phyloP scores from a whole-genome alignment of 1,140 invertebrate species.

The Pogonognathellus flavescens region DNA sequence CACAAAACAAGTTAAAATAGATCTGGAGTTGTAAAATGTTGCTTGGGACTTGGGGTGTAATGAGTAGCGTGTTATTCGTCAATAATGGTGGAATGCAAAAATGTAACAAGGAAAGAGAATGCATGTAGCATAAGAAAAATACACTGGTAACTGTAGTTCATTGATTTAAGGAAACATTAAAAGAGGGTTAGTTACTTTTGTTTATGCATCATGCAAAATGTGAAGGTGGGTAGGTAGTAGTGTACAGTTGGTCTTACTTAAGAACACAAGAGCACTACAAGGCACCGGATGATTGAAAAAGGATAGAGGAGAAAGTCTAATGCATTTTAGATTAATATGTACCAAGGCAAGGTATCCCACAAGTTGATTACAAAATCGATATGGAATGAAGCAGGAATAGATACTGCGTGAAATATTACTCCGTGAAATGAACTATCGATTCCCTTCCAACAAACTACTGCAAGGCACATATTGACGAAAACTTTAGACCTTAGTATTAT shows the following conservation, averaged over 20 bases:
- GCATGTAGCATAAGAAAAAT: no score
- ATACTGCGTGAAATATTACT: constrained; percentile 59
- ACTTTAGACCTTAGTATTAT: constrained; percentile 19
- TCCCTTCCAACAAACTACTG: constrained; percentile 23
- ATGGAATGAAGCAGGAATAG: constrained; percentile 56
- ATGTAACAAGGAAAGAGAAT: no score
- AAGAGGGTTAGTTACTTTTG: no score
- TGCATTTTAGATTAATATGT: constrained; percentile 65
- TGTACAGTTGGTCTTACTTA: neutral
- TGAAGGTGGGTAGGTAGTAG: no score
- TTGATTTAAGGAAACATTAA: no score
- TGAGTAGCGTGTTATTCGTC: no score
- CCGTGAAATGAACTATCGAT: constrained; percentile 63
- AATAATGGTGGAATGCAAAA: no score
- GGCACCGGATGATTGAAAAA: constrained; percentile 44
- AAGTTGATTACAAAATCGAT: constrained; percentile 66
- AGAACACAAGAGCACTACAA: neutral
- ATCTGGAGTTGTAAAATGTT: no score
- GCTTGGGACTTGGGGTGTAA: no score
- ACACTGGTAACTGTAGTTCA: no score
- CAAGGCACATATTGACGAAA: constrained; percentile 36
- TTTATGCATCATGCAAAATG: no score
- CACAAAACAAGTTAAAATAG: no score
- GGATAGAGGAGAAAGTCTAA: constrained; percentile 52
- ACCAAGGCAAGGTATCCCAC: constrained; percentile 61